Conservation (phyloP, 2,888 invertebrate genomes). For the Meganola albula region DNA sequence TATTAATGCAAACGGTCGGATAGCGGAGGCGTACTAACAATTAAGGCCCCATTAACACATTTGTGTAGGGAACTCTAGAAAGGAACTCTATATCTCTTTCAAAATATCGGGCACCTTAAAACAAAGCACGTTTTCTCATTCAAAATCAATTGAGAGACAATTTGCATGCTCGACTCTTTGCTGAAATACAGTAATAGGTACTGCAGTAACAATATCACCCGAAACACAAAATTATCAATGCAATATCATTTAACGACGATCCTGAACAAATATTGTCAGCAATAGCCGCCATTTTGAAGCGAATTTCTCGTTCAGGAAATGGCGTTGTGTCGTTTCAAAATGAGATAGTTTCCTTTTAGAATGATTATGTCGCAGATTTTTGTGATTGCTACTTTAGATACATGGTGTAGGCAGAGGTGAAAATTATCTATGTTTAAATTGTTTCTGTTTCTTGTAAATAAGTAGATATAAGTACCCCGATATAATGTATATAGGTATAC, state of each 20-base stretch:
- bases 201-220: constrained; percentile 20
- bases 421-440: too few species aligned
- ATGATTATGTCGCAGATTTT: constrained; percentile 16
- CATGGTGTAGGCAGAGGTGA: too few species aligned
- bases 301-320: constrained; percentile 33
- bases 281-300: constrained; percentile 26
- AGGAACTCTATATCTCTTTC: too few species aligned
- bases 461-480: too few species aligned
- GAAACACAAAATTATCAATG: constrained; percentile 30
- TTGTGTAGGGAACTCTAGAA: too few species aligned
- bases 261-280: constrained; percentile 18
- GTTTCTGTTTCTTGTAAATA: too few species aligned
- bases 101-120: constrained; percentile 4
- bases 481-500: too few species aligned
- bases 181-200: constrained; percentile 24
- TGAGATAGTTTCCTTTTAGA: constrained; percentile 37
- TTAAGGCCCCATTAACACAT: too few species aligned
- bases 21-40: too few species aligned
- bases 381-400: too few species aligned
- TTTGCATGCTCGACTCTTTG: constrained; percentile 22
- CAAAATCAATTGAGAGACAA: too few species aligned
- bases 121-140: constrained; percentile 5
- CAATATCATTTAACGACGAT: constrained; percentile 27
- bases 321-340: constrained; percentile 36
- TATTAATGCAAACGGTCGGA: too few species aligned